Percentiles rank a stretch among this genome's conserved stretches.
phyloP scores from a whole-genome alignment of 1,140 invertebrate species.

The Cataglyphis hispanica region DNA sequence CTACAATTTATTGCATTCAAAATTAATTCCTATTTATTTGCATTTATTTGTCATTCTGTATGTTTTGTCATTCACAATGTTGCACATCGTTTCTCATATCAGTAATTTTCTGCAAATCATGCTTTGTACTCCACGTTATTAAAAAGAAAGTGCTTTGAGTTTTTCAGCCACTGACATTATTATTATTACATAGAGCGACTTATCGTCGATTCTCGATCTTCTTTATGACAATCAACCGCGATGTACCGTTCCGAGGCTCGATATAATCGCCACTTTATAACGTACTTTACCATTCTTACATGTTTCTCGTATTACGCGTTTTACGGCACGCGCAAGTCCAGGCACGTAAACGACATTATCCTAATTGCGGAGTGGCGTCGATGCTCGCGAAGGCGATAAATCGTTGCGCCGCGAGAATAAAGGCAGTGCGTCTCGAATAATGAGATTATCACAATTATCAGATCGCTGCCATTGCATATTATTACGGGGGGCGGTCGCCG shows the following conservation, averaged over 20 bases:
- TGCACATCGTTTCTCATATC: neutral
- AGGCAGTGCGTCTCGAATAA: conserved; percentile 10
- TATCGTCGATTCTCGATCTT: conserved; percentile 37
- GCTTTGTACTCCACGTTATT: neutral
- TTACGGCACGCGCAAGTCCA: conserved; percentile 46
- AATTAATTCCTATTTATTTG: conserved; percentile 1
- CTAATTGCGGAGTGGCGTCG: conserved; percentile 54
- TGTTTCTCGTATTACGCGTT: conserved; percentile 43
- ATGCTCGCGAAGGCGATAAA: conserved; percentile 56
- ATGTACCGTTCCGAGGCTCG: conserved; percentile 12
- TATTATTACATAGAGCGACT: conserved; percentile 2
- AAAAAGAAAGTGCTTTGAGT: neutral
- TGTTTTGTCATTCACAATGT: too few species aligned
- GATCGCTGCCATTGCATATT: neutral
- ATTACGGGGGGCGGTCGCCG: conserved; percentile 14
- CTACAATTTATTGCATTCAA: neutral
- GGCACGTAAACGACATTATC: conserved; percentile 53
- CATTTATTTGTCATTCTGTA: neutral
- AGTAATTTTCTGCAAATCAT: neutral
- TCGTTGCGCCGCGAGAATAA: conserved; percentile 47
- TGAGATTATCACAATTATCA: conserved; percentile 53
- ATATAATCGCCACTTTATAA: conserved; percentile 29
- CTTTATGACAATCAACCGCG: conserved; percentile 22
- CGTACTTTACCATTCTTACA: conserved; percentile 34
- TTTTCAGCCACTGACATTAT: neutral